Conservation (phyloP, 2,113 vertebrate genomes). For the Zapus hudsonius region DNA sequence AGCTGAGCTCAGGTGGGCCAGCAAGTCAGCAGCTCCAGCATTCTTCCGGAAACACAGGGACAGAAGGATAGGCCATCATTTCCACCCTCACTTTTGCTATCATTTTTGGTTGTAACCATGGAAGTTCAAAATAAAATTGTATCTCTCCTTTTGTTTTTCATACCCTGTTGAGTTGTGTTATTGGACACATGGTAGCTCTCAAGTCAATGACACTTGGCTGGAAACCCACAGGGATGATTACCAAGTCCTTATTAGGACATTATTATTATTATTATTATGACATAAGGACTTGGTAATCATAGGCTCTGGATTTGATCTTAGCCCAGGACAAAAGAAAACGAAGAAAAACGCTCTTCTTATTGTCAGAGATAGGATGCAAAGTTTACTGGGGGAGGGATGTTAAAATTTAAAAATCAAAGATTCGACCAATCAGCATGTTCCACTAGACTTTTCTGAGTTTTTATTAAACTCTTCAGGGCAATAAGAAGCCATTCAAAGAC, state of each 20-base stretch:
- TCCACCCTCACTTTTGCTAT: no score
- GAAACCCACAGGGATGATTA: background rate
- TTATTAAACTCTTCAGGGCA: no score
- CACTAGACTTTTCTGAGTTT: background rate
- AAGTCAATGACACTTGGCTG: background rate
- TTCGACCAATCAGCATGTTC: background rate
- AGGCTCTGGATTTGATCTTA: no score
- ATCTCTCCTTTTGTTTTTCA: background rate
- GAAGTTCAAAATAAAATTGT: background rate
- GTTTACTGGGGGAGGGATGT: background rate
- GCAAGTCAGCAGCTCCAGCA: accelerated
- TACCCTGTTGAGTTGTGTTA: background rate
- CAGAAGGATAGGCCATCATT: no score
- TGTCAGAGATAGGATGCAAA: background rate
- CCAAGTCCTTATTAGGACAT: background rate
- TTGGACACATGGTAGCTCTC: background rate
- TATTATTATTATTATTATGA: no score
- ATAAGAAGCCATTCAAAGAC: background rate
- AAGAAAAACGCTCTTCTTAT: no score
- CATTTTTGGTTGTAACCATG: background rate
- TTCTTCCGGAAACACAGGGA: background rate
- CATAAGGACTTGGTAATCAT: no score
- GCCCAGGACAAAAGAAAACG: no score
- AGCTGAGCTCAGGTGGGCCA: accelerated
- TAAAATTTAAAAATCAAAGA: background rate